Percentiles rank a stretch among this genome's conserved stretches.
These are phyloP conservation scores for Hippocampus comes DNA, from an alignment of 2,113 vertebrate genomes.

Conservation along the genomic window DNA sequence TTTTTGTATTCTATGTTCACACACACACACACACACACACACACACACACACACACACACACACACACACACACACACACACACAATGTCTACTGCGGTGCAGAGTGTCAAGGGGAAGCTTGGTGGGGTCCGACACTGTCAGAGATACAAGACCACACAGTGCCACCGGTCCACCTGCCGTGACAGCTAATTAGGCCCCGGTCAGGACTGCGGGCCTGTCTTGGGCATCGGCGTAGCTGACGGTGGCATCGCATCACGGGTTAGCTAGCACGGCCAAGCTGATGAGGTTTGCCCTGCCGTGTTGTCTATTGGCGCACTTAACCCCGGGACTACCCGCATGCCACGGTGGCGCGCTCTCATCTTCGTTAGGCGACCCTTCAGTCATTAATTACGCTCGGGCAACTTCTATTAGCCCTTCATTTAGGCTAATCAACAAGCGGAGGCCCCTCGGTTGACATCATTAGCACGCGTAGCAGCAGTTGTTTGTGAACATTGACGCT, in stretches of 20 bases:
- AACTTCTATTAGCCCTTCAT: conserved; percentile 61
- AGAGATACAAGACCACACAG: conserved; percentile 53
- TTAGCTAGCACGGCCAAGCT: conserved; percentile 37
- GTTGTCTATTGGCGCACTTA: conserved; percentile 45
- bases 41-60: not conserved
- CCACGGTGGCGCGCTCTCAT: conserved; percentile 26
- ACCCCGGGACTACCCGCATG: conserved; percentile 40
- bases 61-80: not conserved
- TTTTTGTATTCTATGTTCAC: not conserved
- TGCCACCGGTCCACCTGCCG: conserved; percentile 63
- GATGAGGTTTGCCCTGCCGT: conserved; percentile 51
- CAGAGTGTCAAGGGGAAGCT: conserved; percentile 43
- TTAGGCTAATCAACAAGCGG: conserved; percentile 67
- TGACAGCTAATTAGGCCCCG: conserved; percentile 72
- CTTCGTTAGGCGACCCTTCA: conserved; percentile 53
- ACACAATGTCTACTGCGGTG: conserved; percentile 24
- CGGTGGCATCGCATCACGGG: conserved; percentile 38
- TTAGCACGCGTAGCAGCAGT: conserved; percentile 57
- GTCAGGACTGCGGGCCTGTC: conserved; percentile 54
- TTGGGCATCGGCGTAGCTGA: conserved; percentile 48
- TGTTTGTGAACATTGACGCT: conserved; percentile 60
- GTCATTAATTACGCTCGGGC: conserved; percentile 67
- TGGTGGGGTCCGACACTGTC: conserved; percentile 57
- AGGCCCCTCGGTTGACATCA: conserved; percentile 63
- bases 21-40: conserved; percentile 3